These are phyloP conservation scores for Rhodophaea formosa DNA, from an alignment of 2,888 invertebrate species.

Conservation along the genomic window DNA sequence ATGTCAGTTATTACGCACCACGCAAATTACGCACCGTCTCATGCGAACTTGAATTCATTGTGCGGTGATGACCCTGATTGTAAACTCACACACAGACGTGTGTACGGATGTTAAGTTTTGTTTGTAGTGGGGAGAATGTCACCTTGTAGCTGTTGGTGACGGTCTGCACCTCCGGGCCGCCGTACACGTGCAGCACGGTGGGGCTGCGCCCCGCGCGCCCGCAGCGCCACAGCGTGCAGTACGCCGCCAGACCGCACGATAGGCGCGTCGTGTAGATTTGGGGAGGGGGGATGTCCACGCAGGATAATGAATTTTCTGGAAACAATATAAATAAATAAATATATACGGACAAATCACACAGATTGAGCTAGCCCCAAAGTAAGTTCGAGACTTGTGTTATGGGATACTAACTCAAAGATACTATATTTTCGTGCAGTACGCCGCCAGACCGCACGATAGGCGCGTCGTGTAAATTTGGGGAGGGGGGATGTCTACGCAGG, in stretches of 20 bases:
- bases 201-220: conserved; percentile 85
- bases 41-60: no score
- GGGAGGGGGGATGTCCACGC: conserved; percentile 52
- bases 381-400: no score
- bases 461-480: conserved; percentile 64
- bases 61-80: no score
- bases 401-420: no score
- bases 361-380: no score
- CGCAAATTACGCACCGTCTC: no score
- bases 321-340: no score
- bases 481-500: conserved; percentile 47
- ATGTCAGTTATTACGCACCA: no score
- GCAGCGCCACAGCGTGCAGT: conserved; percentile 91
- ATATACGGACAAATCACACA: no score
- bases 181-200: conserved; percentile 97
- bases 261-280: conserved; percentile 62
- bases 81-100: no score
- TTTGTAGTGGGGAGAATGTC: no score
- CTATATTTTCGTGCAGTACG: conserved; percentile 82
- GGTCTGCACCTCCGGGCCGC: conserved; percentile 98
- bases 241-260: conserved; percentile 83
- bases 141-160: conserved; percentile 98
- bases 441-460: conserved; percentile 80
- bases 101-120: no score
- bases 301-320: conserved; percentile 52